Evolutionary conservation across 2,797 vertebrate species (phyloP).

Genomic region (Zalophus californianus): DNA sequence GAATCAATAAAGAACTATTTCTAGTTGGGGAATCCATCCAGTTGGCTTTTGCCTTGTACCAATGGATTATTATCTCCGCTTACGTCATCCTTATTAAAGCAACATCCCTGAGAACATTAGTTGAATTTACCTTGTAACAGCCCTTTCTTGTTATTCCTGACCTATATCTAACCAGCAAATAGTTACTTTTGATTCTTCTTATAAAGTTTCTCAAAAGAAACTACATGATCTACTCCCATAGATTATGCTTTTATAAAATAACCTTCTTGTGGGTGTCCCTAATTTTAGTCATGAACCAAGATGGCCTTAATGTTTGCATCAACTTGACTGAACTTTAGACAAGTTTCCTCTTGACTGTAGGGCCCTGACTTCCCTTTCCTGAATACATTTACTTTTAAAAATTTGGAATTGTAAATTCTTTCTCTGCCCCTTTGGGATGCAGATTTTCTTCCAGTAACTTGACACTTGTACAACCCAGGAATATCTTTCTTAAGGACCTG

Average conservation of each 20-base stretch:
- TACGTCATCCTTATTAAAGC: slow-evolving; percentile 10
- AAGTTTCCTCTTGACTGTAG: neutral
- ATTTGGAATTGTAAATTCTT: neutral
- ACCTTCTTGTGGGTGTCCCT: neutral
- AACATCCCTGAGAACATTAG: neutral
- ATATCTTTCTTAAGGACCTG: slow-evolving; percentile 10
- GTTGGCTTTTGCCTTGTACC: neutral
- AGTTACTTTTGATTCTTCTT: slow-evolving; percentile 31
- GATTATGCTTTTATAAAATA: neutral
- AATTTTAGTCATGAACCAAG: slow-evolving; percentile 8
- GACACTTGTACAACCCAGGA: neutral
- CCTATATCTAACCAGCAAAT: neutral
- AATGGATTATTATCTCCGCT: neutral
- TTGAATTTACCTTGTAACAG: slow-evolving; percentile 31
- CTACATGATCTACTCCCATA: neutral
- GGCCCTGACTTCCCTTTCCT: neutral
- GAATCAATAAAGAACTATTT: neutral
- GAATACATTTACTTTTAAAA: slow-evolving; percentile 1
- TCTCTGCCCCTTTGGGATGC: neutral
- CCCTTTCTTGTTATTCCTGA: slow-evolving; percentile 24
- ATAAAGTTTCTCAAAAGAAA: neutral
- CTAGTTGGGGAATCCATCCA: neutral
- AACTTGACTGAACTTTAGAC: slow-evolving; percentile 1
- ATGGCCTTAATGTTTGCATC: neutral
- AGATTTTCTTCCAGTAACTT: neutral